Evolutionary conservation across 2,113 vertebrate species (phyloP), one percentile per base, ranked within the genome.

Genomic region (Trematocara marginatum): DNA sequence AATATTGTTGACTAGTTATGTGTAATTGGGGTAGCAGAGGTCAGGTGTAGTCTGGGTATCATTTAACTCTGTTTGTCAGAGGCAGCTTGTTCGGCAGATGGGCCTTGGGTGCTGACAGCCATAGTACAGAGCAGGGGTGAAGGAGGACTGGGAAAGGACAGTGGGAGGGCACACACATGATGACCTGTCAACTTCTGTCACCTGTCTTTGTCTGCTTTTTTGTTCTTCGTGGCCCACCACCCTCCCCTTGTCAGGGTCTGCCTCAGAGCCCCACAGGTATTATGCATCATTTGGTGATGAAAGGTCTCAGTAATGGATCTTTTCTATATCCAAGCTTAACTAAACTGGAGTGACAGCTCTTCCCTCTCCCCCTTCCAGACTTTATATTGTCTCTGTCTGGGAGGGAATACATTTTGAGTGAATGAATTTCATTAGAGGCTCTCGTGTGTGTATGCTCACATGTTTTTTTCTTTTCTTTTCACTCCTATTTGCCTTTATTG

Each of bases 261-360:
- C 92, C 69, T 86, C 85, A 31, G 78, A 91, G 82, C 83, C 86
- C 84, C 92, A 88, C 93, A 92, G 93, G 92, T 95, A 84, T 88
- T 35, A 59, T 66, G 87, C 88, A 71, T 66, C 82, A 80, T 84
- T 88, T 83, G 83, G 66, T 93, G 88, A 93, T 95, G 91, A 95
- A 95, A 95, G 92, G 81, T 78, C 80, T 42, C 61, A 66, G 90
- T 94, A 94, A 95, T 94, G 91, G 89, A 92, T 90, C 89, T 92
- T 91, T 89, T 89, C 84, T 71, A 35, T 81, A 86, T 79, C 83
- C 82, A 81, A 42, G 40, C 88, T 84, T 80, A 82, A 79, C 82
- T 92, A 94, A 94, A 92, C 92, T 86, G 89, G 80, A 88, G 86
- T 93, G 93, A 94, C 95, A 93, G 91, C 92, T 91, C 88, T 78